phyloP scores from a whole-genome alignment of 2,888 invertebrate genomes.

The Heliconius ethilla region DNA sequence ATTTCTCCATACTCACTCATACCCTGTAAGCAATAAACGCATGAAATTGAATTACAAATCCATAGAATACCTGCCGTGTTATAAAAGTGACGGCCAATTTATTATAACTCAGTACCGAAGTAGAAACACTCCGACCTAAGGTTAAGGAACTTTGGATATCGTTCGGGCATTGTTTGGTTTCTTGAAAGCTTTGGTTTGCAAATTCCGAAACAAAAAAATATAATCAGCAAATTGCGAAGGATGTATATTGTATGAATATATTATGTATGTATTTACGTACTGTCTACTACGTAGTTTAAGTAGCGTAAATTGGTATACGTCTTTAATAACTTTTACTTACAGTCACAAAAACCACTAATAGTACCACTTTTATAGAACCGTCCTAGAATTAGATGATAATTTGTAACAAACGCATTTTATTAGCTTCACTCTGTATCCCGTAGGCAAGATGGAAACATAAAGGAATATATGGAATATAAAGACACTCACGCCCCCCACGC shows the following conservation, averaged over 20 bases:
- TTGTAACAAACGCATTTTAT: too few relatives aligned
- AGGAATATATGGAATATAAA: too few relatives aligned
- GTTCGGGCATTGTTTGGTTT: background rate
- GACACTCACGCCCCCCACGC: too few relatives aligned
- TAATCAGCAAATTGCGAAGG: background rate
- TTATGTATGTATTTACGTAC: too few relatives aligned
- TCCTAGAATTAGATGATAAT: too few relatives aligned
- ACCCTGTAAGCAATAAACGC: background rate
- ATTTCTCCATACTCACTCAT: background rate
- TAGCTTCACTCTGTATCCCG: too few relatives aligned
- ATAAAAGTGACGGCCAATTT: slow-evolving; percentile 9
- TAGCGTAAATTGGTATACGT: background rate
- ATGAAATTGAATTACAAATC: background rate
- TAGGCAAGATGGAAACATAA: too few relatives aligned
- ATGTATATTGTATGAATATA: background rate
- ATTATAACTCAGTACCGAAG: slow-evolving; percentile 14
- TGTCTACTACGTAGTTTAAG: background rate
- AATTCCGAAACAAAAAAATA: background rate
- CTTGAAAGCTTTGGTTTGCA: background rate
- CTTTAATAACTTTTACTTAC: too few relatives aligned
- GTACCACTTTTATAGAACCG: too few relatives aligned
- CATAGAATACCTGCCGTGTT: background rate
- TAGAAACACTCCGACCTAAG: slow-evolving; percentile 25
- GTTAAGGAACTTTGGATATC: slow-evolving; percentile 30
- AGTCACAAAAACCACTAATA: background rate